Evolutionary conservation across 2,888 invertebrate genomes (phyloP), one percentile per base, ranked within the genome.

Genomic region (Mactromeris polynyma): DNA sequence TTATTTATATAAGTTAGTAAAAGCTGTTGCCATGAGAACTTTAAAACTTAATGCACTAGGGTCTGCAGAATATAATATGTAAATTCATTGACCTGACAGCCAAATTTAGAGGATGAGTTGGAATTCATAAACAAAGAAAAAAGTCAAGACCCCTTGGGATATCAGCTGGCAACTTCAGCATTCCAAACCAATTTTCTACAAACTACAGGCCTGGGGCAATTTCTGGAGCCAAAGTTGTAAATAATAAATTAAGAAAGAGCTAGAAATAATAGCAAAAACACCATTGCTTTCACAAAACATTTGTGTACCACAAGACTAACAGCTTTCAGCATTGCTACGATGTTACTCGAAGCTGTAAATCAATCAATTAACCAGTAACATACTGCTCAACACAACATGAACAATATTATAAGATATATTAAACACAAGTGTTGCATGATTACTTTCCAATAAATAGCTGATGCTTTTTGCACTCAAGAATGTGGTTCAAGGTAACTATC

Each of bases 161-260:
- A 9, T 51, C 14, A 51, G 51, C 19, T 51, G 51, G 51, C 51
- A 51, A 51, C 51, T 51, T 51, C 51, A 17, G 51, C 2, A 51
- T 51, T 51, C 51, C 51, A 51, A 51, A 51, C 51, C 51, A 51
- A 51, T 51, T 51, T n/a, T 51, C 51, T 19, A 51, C 19, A 51
- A 51, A 19, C 58, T 64, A 26, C 26, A 64, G 26, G 26, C 58
- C 26, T 26, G 26, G n/a, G n/a, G n/a, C n/a, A n/a, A 9, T 64
- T 64, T 64, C 58, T 26, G 11, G 26, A 26, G 58, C 58, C 26
- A 64, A 26, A 26, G 26, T n/a, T 64, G 58, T 64, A 64, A 64
- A 64, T 64, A 64, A 64, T 64, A 26, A 64, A 64, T 64, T 64
- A 64, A 64, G 58, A 64, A 9, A 64, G n/a, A 64, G 58, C 58